Base-by-base conservation (phyloP, 2,113 vertebrate genomes). In the Gadus chalcogrammus region DNA sequence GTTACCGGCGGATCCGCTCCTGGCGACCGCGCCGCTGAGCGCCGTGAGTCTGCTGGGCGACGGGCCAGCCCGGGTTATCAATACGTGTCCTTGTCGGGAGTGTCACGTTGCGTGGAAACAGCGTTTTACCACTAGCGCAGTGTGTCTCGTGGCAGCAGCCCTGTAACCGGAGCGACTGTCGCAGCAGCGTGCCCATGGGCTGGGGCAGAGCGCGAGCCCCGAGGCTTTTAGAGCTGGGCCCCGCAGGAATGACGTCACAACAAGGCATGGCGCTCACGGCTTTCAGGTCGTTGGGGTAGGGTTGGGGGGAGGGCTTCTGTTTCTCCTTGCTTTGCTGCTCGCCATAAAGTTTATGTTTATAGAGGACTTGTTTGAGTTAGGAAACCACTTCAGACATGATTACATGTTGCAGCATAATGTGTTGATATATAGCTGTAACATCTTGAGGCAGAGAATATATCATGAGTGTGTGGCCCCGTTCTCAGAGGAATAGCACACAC, bases 101-200 rank as follows among this genome's bases (percentile, higher is more conserved):
- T 81, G 81, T 79, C 85, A 79, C 67, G 79, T 88, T 84, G 81
- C 86, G 63, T 82, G 85, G 84, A 88, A 81, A 82, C 74, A 67
- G 73, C 80, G 69, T 81, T 86, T 84, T 83, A 87, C 77, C 31
- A 48, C 42, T 9, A 48, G 42, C 42, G 67, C 79, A 87, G 74
- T 89, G 87, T 84, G 17, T 12, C 65, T 42, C 8, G 42, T 12
- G 42, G 42, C 70, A 12, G 71, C 17, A 61, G 27, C 0, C 42
- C 11, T 7, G 82, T 82, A 85, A 86, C 81, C 48, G 17, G 79
- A 87, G 81, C 17, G 42, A 64, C 70, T 56, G 31, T 61, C 73
- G 42, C 67, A 35, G 12, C 63, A 1, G 0, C 65, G 68, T 70
- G 70, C 61, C 56, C 0, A 69, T 22, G 61, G 61, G 56, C 58